Evolutionary conservation across 2,888 invertebrate species (phyloP).

Genomic region (Patella depressa): DNA sequence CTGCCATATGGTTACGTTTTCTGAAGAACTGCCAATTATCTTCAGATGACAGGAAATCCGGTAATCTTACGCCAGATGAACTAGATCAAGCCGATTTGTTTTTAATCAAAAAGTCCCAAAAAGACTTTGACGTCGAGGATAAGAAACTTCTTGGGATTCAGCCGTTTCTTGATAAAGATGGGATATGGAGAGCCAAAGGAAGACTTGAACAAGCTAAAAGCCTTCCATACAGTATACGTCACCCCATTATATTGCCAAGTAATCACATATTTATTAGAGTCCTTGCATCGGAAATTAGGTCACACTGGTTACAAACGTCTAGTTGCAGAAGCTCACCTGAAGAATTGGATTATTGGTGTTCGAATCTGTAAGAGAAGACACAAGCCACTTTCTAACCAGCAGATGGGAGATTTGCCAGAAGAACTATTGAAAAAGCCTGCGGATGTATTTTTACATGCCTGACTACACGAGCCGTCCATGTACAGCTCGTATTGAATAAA

Average conservation of each 20-base stretch:
- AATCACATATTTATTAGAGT: no score
- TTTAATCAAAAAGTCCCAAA: neutral
- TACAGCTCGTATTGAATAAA: no score
- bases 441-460: slow-evolving; percentile 6
- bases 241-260: no score
- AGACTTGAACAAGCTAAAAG: no score
- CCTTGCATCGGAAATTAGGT: neutral
- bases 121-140: neutral
- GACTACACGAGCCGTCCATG: no score
- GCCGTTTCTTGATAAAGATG: neutral
- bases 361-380: neutral
- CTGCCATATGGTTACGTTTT: slow-evolving; percentile 6
- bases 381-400: neutral
- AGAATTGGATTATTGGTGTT: neutral
- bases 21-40: neutral
- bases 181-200: no score
- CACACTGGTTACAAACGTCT: neutral
- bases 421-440: neutral
- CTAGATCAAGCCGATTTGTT: neutral
- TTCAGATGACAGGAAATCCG: neutral
- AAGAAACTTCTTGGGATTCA: neutral
- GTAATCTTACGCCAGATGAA: neutral
- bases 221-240: no score
- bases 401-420: neutral
- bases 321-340: neutral